Evolutionary conservation across 2,113 vertebrate genomes (phyloP).

Genomic region (Xiphorhynchus elegans): DNA sequence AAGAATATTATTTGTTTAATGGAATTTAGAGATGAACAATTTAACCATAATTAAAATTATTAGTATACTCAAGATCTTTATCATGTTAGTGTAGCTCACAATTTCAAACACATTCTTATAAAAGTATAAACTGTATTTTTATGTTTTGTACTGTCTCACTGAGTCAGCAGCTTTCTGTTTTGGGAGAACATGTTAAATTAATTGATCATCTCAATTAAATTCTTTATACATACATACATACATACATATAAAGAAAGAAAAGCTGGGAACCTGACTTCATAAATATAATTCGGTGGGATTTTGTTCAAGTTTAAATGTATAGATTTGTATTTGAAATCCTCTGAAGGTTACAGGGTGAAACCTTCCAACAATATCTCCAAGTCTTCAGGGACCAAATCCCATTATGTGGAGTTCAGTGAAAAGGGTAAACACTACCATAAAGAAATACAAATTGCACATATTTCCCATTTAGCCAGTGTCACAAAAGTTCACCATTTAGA

Average conservation of each 20-base stretch:
- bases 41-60: slow-evolving; percentile 37
- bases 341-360: slow-evolving; percentile 79
- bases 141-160: slow-evolving; percentile 54
- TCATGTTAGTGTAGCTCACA: slow-evolving; percentile 3
- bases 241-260: slow-evolving; percentile 8
- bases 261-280: slow-evolving; percentile 59
- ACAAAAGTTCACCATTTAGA: slow-evolving; percentile 88
- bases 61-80: slow-evolving; percentile 1
- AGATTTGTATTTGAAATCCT: slow-evolving; percentile 78
- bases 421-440: slow-evolving; percentile 87
- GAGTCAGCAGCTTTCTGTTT: slow-evolving; percentile 69
- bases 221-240: slow-evolving; percentile 46
- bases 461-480: slow-evolving; percentile 90
- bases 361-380: slow-evolving; percentile 78
- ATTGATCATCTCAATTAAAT: slow-evolving; percentile 65
- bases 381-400: slow-evolving; percentile 85
- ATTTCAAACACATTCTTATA: slow-evolving; percentile 49
- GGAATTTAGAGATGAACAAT: neutral
- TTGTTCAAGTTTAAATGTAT: slow-evolving; percentile 70
- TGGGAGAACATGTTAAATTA: slow-evolving; percentile 55
- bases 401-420: slow-evolving; percentile 81
- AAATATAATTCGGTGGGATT: slow-evolving; percentile 66
- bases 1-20: neutral
- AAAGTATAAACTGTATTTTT: slow-evolving; percentile 62
- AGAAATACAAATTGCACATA: slow-evolving; percentile 91